Conservation (phyloP, 2,113 vertebrate genomes). For the Oceanodroma tethys region DNA sequence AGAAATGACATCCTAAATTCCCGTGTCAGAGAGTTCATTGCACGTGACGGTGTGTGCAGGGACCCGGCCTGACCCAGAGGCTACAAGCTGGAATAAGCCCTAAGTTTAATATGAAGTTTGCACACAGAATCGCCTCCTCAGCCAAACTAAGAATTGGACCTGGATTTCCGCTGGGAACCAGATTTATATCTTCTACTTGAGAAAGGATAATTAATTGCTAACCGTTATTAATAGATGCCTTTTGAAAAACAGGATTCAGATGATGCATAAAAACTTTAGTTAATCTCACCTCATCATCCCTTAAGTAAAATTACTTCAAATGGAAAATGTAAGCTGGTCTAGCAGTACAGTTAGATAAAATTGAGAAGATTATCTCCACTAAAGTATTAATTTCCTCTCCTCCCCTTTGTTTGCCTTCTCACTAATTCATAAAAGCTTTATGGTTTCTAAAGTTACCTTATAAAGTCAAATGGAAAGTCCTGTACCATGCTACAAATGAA, state of each 20-base stretch:
- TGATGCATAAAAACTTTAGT: neutral
- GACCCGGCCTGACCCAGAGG: neutral
- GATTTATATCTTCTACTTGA: neutral
- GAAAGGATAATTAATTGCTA: neutral
- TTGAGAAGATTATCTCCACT: neutral
- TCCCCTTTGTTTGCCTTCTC: neutral
- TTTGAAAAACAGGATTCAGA: neutral
- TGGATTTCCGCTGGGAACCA: neutral
- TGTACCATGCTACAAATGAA: rapidly evolving
- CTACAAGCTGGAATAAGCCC: neutral
- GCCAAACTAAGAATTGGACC: neutral
- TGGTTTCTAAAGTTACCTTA: neutral
- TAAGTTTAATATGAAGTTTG: rapidly evolving
- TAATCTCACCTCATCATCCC: neutral
- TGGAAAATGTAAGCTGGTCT: neutral
- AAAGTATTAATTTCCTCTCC: neutral
- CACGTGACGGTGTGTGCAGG: neutral
- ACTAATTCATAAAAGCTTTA: neutral
- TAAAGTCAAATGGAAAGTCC: neutral
- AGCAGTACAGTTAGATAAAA: neutral
- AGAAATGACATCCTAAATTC: neutral
- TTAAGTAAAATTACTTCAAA: neutral
- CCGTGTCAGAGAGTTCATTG: neutral
- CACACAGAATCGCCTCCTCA: neutral
- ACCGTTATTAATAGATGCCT: neutral